These are phyloP conservation scores for Idris sp. DNA, from an alignment of 1,140 invertebrate genomes.

Conservation along the genomic window DNA sequence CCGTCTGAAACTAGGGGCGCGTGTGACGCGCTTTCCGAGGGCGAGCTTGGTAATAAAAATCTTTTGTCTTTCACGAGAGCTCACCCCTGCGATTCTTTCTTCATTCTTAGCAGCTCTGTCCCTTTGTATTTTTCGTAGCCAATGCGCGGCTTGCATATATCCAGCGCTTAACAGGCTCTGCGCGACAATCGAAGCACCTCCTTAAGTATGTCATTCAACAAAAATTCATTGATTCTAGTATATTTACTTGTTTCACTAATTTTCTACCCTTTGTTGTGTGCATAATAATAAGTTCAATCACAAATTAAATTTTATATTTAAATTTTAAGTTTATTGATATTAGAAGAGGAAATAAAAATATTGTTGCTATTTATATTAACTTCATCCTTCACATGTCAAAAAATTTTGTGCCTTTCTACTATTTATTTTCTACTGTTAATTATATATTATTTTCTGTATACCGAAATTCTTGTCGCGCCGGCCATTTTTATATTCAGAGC, in stretches of 20 bases:
- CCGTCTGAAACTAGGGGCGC: conserved; percentile 35
- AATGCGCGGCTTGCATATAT: conserved; percentile 23
- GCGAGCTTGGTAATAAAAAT: conserved; percentile 49
- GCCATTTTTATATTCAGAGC: too few species aligned
- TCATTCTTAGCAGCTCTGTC: conserved; percentile 41
- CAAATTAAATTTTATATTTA: too few species aligned
- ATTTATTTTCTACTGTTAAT: too few species aligned
- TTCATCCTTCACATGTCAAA: too few species aligned
- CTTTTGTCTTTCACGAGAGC: conserved; percentile 56
- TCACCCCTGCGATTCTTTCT: conserved; percentile 53
- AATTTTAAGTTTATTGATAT: not conserved
- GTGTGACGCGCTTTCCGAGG: conserved; percentile 49
- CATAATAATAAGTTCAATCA: too few species aligned
- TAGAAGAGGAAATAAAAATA: too few species aligned
- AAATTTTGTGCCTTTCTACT: too few species aligned
- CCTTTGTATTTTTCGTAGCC: conserved; percentile 57
- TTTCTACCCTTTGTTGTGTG: conserved; percentile 7
- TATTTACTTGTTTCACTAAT: conserved; percentile 29
- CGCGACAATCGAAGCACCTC: conserved; percentile 19
- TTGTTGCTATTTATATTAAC: too few species aligned
- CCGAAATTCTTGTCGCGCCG: too few species aligned
- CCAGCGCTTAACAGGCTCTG: conserved; percentile 14
- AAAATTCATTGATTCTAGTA: conserved; percentile 34
- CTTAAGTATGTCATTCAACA: conserved; percentile 12
- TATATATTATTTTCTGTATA: too few species aligned